Evolutionary conservation across 2,113 vertebrate genomes (phyloP).

Genomic region (Pogona vitticeps): DNA sequence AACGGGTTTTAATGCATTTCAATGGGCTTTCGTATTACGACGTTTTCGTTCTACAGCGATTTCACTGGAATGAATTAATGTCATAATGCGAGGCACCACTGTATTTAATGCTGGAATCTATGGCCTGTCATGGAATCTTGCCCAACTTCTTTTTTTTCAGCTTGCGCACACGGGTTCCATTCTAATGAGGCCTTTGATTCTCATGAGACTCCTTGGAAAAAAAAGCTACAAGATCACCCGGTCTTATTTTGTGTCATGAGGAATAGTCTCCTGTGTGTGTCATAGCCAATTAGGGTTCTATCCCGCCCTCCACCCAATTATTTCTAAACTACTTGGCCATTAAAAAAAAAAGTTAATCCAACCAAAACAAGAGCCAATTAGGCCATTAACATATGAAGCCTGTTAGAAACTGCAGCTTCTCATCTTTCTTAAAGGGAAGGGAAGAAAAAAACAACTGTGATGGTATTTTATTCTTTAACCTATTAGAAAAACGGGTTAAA

Average conservation of each 20-base stretch:
- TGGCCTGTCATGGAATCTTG: conserved; percentile 26
- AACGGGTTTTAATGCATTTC: too few species aligned
- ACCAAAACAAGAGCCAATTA: conserved; percentile 60
- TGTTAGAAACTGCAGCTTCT: conserved; percentile 47
- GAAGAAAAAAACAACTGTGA: conserved; percentile 26
- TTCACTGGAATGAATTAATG: too few species aligned
- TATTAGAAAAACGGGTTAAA: not conserved
- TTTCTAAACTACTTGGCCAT: conserved; percentile 44
- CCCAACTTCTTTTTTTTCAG: not conserved
- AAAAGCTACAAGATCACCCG: not conserved
- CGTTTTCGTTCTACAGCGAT: too few species aligned
- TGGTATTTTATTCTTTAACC: not conserved
- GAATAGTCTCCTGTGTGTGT: conserved; percentile 33
- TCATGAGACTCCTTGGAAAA: conserved; percentile 42
- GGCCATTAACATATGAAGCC: conserved; percentile 48
- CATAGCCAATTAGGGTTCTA: conserved; percentile 49
- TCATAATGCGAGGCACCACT: too few species aligned
- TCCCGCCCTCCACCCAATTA: not conserved
- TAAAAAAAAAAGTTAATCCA: conserved; percentile 58
- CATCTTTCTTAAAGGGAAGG: conserved; percentile 45
- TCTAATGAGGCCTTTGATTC: conserved; percentile 23
- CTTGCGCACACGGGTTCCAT: rapidly evolving
- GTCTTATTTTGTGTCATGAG: conserved; percentile 45
- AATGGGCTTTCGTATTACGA: too few species aligned
- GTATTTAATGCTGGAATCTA: conserved; percentile 25